Conservation (phyloP, 2,888 invertebrate species). For the Polydrusus pterygomalis region DNA sequence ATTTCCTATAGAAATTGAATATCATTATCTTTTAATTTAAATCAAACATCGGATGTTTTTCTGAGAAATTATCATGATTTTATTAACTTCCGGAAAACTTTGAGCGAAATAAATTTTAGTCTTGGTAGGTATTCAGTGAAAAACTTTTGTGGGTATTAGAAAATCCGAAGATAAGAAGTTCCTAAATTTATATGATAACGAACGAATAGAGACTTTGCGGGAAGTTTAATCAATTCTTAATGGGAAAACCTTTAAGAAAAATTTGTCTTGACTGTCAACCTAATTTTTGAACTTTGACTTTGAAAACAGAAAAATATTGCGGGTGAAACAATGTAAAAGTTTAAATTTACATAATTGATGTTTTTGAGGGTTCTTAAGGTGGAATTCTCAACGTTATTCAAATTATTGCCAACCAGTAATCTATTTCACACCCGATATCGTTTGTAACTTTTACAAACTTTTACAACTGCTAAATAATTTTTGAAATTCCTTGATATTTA, state of each 20-base stretch:
- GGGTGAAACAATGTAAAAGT: background rate
- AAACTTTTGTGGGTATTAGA: conserved; percentile 39
- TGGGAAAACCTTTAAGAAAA: conserved; percentile 34
- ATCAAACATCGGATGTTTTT: conserved; percentile 34
- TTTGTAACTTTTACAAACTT: too few relatives aligned
- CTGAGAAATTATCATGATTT: conserved; percentile 17
- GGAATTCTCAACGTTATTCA: too few relatives aligned
- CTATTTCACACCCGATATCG: too few relatives aligned
- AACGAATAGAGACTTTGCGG: conserved; percentile 20
- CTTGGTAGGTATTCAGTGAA: conserved; percentile 23
- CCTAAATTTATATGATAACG: conserved; percentile 20
- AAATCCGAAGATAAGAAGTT: conserved; percentile 32
- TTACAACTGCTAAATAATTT: too few relatives aligned
- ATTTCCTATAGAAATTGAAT: conserved; percentile 28
- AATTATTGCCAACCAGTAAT: too few relatives aligned
- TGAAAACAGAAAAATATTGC: background rate
- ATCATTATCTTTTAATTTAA: conserved; percentile 40
- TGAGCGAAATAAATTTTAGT: conserved; percentile 39
- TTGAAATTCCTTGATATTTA: too few relatives aligned
- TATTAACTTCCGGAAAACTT: conserved; percentile 31
- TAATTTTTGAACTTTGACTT: background rate
- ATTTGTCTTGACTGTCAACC: conserved; percentile 6
- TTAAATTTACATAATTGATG: background rate
- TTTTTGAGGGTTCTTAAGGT: too few relatives aligned
- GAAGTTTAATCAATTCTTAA: conserved; percentile 40